phyloP scores from a whole-genome alignment of 2,113 vertebrate genomes.

The Anhinga rufa region DNA sequence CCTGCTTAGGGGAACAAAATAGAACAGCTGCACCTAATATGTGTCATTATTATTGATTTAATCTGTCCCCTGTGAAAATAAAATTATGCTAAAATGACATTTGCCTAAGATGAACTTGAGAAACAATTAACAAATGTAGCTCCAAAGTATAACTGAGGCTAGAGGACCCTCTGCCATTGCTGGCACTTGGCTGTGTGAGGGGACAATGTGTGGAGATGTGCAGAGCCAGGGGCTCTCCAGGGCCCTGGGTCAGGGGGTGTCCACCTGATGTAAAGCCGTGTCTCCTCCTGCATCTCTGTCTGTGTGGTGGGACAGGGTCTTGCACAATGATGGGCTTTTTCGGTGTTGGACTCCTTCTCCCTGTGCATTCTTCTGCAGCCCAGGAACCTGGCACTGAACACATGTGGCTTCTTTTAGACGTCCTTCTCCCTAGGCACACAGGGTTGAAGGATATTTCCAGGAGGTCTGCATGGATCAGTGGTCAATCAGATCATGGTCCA shows the following conservation, averaged over 20 bases:
- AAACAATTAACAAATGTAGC: not conserved
- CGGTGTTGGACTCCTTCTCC: not conserved
- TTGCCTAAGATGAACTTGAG: conserved; percentile 14
- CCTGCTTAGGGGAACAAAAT: not conserved
- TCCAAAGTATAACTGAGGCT: not conserved
- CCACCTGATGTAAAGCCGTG: not conserved
- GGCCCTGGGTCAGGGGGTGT: not conserved
- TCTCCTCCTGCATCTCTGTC: not conserved
- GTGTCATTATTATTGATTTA: not conserved
- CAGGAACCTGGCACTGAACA: not conserved
- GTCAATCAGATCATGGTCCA: not conserved
- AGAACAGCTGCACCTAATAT: conserved; percentile 18
- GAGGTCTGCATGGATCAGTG: not conserved
- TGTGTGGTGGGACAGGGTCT: not conserved
- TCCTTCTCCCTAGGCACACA: not conserved
- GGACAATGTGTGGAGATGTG: no score
- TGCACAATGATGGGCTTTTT: not conserved
- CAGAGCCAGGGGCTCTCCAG: not conserved
- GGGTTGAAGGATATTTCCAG: not conserved
- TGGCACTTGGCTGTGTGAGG: not conserved
- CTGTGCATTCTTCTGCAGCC: not conserved
- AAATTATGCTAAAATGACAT: not conserved
- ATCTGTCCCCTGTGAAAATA: not conserved
- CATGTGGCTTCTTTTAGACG: not conserved
- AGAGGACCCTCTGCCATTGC: not conserved